Percentiles rank a stretch among this genome's conserved stretches.
Evolutionary conservation across 2,113 vertebrate species (phyloP).

Genomic region (Sciurus niger): DNA sequence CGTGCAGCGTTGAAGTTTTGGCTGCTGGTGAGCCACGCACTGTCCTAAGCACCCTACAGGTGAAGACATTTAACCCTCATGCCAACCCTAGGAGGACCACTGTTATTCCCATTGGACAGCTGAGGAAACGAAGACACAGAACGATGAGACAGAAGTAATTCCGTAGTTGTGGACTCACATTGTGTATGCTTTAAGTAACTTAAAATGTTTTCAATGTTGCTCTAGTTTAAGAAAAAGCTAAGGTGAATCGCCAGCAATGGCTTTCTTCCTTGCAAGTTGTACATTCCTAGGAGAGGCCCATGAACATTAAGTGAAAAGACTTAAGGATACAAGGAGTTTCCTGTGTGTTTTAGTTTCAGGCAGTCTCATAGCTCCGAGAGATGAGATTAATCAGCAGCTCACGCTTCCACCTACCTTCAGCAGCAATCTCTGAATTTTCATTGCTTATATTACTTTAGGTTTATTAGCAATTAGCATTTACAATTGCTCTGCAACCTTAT

Average conservation of each 20-base stretch:
- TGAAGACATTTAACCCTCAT: rapidly evolving
- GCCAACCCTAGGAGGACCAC: rapidly evolving
- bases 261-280: neutral
- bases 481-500: neutral
- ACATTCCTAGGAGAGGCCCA: neutral
- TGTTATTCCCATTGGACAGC: rapidly evolving
- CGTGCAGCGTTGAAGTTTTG: neutral
- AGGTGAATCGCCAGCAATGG: neutral
- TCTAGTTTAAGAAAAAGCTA: neutral
- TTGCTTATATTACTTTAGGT: neutral
- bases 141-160: neutral
- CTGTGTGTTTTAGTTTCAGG: neutral
- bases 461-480: neutral
- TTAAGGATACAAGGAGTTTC: neutral
- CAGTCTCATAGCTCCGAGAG: neutral
- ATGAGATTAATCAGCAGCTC: neutral
- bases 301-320: neutral
- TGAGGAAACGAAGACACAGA: neutral
- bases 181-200: neutral
- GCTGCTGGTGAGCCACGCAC: neutral
- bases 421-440: neutral
- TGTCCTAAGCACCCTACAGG: neutral
- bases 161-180: rapidly evolving
- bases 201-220: neutral
- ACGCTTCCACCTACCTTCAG: neutral